phyloP scores from a whole-genome alignment of 1,140 invertebrate species.

The Drosophila rufa region DNA sequence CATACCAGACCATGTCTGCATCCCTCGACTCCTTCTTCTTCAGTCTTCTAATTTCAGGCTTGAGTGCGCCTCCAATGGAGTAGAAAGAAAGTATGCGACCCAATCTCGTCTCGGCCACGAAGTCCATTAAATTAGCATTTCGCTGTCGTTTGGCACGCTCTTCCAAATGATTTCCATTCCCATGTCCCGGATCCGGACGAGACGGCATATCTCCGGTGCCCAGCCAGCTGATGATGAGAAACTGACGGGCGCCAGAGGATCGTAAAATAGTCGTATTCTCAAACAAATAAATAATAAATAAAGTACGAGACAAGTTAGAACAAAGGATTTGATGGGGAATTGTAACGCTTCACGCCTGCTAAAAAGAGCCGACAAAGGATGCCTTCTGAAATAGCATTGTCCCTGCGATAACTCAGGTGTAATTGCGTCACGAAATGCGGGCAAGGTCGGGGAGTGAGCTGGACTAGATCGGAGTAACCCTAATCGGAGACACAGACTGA shows the following conservation, averaged over 20 bases:
- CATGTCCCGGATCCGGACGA: constrained; percentile 44
- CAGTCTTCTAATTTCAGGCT: constrained; percentile 70
- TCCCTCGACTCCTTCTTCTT: constrained; percentile 14
- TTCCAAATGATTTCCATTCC: constrained; percentile 25
- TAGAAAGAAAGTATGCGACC: constrained; percentile 63
- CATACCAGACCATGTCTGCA: constrained; percentile 12
- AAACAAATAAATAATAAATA: constrained; percentile 47
- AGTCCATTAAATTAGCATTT: constrained; percentile 70
- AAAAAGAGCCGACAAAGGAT: constrained; percentile 56
- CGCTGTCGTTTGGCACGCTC: constrained; percentile 52
- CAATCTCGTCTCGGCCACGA: constrained; percentile 29
- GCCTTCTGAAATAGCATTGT: neutral
- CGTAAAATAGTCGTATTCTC: constrained; percentile 63
- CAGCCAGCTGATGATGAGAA: constrained; percentile 11
- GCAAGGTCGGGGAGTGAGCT: constrained; percentile 3
- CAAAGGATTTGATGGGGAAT: constrained; percentile 52
- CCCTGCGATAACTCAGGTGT: constrained; percentile 61
- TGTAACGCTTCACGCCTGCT: constrained; percentile 75
- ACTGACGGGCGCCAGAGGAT: constrained; percentile 62
- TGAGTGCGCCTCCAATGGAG: constrained; percentile 61
- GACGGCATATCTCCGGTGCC: constrained; percentile 74
- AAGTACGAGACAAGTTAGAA: constrained; percentile 30
- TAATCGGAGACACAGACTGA: neutral
- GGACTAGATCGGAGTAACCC: constrained; percentile 33
- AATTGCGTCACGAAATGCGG: constrained; percentile 64